Base-by-base conservation (phyloP, 1,140 invertebrate species). In the Pogonomyrmex barbatus region DNA sequence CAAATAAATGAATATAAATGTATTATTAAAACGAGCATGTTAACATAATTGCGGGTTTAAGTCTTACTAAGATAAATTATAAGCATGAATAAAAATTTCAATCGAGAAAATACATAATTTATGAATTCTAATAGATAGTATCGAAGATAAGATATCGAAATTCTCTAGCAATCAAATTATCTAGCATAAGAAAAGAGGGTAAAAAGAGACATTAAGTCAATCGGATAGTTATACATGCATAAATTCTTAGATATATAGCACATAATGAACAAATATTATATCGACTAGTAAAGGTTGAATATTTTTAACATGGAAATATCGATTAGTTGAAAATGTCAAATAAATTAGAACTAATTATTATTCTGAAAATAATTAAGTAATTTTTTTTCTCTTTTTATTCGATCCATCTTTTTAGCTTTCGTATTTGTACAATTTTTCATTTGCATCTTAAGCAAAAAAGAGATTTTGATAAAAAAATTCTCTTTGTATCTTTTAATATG, bases 291-390 rank as follows among this genome's bases (percentile, higher is more conserved):
- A 68, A 68, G 63, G 30, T 67, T 42, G 36, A 12, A 54, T 79
- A 42, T 8, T 56, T 68, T 39, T 52, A 62, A 54, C 47, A 14
- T 42, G 47, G 36, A 36, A 79, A 68, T 79, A 79, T 79, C 36
- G 77, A 79, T 79, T 79, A 79, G 0, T 36, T n/a, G 62, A 79
- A 56, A 68, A 79, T 12, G 54, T 54, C 62, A 68, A 33, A 56
- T 8, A n/a, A 79, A 12, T 68, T 79, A 79, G 45, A 36, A 67
- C n/a, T 68, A 79, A 79, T 79, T 14, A 79, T 47, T 68, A 39
- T 68, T 30, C 62, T 79, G n/a, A 24, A 36, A 79, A 58, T 79
- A 79, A 79, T 79, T 68, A 47, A 79, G n/a, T 33, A 30, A 76
- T 76, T 30, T 70, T 14, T 50, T 52, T 30, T 12, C 73, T 76